phyloP scores from a whole-genome alignment of 2,797 vertebrate species.

The Monodelphis domestica region DNA sequence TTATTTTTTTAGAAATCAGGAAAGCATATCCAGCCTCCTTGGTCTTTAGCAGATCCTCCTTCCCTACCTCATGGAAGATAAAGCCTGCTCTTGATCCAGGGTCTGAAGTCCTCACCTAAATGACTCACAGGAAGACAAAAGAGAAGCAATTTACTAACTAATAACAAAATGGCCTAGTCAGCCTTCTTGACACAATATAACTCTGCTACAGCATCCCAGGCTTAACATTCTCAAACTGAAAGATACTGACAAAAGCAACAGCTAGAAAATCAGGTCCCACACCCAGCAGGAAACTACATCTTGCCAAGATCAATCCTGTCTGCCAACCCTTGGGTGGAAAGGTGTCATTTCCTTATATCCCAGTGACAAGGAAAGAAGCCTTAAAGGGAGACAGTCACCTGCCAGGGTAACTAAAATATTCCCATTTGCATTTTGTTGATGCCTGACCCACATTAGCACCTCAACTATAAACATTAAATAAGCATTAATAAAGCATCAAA shows the following conservation, averaged over 20 bases:
- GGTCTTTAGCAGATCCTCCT: no score
- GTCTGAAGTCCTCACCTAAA: not conserved
- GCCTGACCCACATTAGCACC: not conserved
- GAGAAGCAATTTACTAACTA: not conserved
- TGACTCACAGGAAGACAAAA: not conserved
- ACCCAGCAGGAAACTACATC: not conserved
- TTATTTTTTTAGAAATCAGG: not conserved
- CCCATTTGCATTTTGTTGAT: not conserved
- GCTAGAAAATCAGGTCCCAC: not conserved
- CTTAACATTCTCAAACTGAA: not conserved
- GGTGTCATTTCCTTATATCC: not conserved
- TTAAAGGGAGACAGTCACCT: not conserved
- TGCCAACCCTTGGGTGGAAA: not conserved
- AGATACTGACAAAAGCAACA: not conserved
- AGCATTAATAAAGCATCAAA: no score
- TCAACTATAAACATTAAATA: not conserved
- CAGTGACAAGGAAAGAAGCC: not conserved
- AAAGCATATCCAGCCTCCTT: not conserved
- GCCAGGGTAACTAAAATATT: not conserved
- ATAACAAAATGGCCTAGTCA: not conserved
- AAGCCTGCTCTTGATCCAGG: not conserved
- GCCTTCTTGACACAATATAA: not conserved
- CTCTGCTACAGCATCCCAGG: not conserved
- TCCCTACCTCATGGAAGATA: not conserved
- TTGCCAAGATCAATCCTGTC: not conserved